These are phyloP conservation scores for Imbricaverruca yamaguchii DNA, from an alignment of 2,888 invertebrate genomes.

Conservation along the genomic window DNA sequence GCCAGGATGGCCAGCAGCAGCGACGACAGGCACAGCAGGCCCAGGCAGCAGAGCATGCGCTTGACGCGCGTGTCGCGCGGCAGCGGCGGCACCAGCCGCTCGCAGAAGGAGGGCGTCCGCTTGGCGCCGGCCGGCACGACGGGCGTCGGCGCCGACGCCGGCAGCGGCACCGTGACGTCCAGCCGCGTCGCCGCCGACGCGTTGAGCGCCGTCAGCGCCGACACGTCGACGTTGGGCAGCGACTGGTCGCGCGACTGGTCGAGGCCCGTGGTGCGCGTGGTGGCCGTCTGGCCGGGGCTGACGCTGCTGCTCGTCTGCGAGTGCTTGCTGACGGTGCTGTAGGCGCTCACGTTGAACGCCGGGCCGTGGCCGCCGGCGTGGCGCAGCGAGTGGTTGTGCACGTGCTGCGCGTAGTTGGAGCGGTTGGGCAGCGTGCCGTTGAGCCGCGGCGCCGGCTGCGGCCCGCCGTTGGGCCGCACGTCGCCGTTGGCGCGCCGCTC, in stretches of 20 bases:
- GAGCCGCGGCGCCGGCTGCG: neutral
- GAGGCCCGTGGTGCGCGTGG: conserved; percentile 33
- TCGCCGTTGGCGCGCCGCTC: neutral
- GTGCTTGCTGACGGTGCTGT: conserved; percentile 17
- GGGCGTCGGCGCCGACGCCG: conserved; percentile 34
- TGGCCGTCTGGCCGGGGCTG: conserved; percentile 12
- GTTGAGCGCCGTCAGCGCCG: conserved; percentile 23
- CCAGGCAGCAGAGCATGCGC: conserved; percentile 77
- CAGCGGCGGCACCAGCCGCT: conserved; percentile 31
- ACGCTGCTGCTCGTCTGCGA: conserved; percentile 11
- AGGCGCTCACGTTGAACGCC: conserved; percentile 1
- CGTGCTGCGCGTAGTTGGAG: conserved; percentile 8
- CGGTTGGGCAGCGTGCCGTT: conserved; percentile 15
- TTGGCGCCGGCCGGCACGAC: conserved; percentile 27
- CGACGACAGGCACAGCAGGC: conserved; percentile 75
- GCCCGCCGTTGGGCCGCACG: neutral
- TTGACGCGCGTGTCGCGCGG: conserved; percentile 55
- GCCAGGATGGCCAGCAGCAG: conserved; percentile 73
- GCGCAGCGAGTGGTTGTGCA: neutral
- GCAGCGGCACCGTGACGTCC: conserved; percentile 33
- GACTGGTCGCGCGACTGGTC: conserved; percentile 34
- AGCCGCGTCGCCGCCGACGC: conserved; percentile 34
- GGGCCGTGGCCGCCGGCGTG: neutral
- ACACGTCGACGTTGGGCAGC: conserved; percentile 31
- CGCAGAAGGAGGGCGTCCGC: conserved; percentile 27